Evolutionary conservation across 1,140 invertebrate species (phyloP).

Genomic region (Drosophila tristis): DNA sequence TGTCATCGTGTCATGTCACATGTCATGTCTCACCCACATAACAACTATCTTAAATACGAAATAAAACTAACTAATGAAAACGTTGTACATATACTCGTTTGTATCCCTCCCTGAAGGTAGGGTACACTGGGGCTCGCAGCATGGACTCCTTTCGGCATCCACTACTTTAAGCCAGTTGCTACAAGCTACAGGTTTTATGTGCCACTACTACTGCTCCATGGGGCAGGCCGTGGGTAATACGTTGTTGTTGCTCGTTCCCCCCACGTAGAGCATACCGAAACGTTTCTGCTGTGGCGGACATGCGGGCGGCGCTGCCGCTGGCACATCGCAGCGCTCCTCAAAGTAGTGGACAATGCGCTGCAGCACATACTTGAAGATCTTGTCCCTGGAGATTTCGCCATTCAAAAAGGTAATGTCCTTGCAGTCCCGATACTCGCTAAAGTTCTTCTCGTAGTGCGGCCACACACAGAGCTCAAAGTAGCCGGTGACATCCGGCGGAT

Average conservation of each 20-base stretch:
- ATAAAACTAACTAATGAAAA: conserved; percentile 61
- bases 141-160: conserved; percentile 4
- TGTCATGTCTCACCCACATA: neutral
- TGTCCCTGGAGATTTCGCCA: conserved; percentile 76
- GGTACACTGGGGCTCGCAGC: conserved; percentile 2
- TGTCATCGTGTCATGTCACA: conserved; percentile 12
- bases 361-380: conserved; percentile 79
- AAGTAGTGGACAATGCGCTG: conserved; percentile 78
- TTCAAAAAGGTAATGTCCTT: conserved; percentile 82
- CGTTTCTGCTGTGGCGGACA: conserved; percentile 79
- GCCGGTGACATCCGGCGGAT: conserved; percentile 91
- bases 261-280: conserved; percentile 70
- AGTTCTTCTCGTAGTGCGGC: conserved; percentile 87
- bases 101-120: conserved; percentile 11
- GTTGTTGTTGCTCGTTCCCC: conserved; percentile 50
- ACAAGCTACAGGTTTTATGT: conserved; percentile 10
- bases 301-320: conserved; percentile 39
- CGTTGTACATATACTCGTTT: conserved; percentile 24
- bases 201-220: conserved; percentile 70
- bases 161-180: conserved; percentile 1
- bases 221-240: conserved; percentile 64
- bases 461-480: conserved; percentile 92
- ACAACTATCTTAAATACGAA: conserved; percentile 44
- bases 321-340: conserved; percentile 74
- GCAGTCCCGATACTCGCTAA: conserved; percentile 73